A percentile compares a stretch with the other conserved stretches of the same genome.
These are phyloP conservation scores for Rattus norvegicus DNA, from an alignment of 2,113 vertebrate species.

Conservation along the genomic window GRCr8 NC_086022.1:7919001-7919500, in stretches of 20 bases:
- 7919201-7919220: not conserved
- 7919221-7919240: too few relatives aligned
- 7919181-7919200: not conserved
- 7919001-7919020: slow-evolving; percentile 91
- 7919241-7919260: not conserved
- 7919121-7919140: not conserved
- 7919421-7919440: not conserved
- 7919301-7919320: not conserved
- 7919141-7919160: slow-evolving; percentile 49
- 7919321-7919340: slow-evolving; percentile 48
- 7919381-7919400: not conserved
- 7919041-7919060: slow-evolving; percentile 80
- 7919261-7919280: not conserved
- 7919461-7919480: slow-evolving; percentile 16
- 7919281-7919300: not conserved
- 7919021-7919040: slow-evolving; percentile 92
- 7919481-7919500: not conserved
- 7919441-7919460: not conserved
- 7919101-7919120: slow-evolving; percentile 71
- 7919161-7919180: not conserved
- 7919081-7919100: not conserved
- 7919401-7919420: not conserved
- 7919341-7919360: slow-evolving; percentile 57
- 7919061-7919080: slow-evolving; percentile 27
- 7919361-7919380: not conserved